These are phyloP conservation scores for Rousettus madagascariensis DNA, from an alignment of 2,797 vertebrate species.

Conservation along the genomic window DNA sequence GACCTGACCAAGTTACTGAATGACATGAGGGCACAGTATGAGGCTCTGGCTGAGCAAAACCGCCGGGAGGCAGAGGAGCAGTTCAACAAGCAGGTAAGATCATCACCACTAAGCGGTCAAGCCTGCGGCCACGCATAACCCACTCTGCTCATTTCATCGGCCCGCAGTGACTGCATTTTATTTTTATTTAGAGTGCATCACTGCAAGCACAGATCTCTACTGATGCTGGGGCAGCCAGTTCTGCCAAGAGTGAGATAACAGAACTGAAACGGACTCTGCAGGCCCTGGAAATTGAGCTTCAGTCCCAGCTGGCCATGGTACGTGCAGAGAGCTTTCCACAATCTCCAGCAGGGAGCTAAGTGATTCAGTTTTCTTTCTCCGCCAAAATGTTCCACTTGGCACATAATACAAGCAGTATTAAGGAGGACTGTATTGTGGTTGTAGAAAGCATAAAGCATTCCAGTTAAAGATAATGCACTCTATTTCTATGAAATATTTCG, in stretches of 20 bases:
- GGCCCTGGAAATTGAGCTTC: conserved; percentile 82
- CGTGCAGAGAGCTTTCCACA: not conserved
- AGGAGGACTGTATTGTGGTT: not conserved
- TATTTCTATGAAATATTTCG: not conserved
- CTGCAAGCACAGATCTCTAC: conserved; percentile 77
- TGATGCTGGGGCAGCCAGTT: conserved; percentile 68
- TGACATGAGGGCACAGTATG: conserved; percentile 74
- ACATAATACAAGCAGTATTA: not conserved
- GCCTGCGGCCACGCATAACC: rapidly evolving
- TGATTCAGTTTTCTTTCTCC: not conserved
- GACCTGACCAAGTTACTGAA: conserved; percentile 79
- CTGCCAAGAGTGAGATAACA: conserved; percentile 76
- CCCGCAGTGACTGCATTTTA: not conserved
- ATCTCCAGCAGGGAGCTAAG: not conserved
- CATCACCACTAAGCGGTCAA: rapidly evolving
- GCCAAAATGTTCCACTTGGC: not conserved
- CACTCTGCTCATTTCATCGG: not conserved
- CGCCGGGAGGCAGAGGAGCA: conserved; percentile 71
- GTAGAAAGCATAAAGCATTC: not conserved
- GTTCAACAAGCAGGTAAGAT: conserved; percentile 75
- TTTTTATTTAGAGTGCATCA: conserved; percentile 69
- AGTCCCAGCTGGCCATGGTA: conserved; percentile 82
- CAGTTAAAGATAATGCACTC: not conserved
- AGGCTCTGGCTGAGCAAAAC: conserved; percentile 79
- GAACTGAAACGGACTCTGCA: conserved; percentile 80